phyloP scores from a whole-genome alignment of 2,888 invertebrate genomes.

The Yponomeuta malinellus region DNA sequence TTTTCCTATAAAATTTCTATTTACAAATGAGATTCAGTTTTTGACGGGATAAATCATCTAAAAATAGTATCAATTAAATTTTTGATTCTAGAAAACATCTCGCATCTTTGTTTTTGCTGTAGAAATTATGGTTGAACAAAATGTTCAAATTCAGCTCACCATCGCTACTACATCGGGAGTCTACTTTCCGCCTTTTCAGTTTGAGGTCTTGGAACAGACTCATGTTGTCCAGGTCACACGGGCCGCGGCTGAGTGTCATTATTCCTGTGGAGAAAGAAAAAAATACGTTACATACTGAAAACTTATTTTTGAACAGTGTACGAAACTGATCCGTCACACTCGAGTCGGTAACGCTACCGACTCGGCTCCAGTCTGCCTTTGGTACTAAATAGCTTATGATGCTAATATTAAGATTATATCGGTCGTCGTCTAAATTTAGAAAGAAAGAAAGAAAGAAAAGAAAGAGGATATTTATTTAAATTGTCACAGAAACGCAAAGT shows the following conservation, averaged over 20 bases:
- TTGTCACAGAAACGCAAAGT: too few species aligned
- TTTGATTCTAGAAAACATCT: too few species aligned
- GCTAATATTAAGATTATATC: too few species aligned
- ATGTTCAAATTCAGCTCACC: constrained; percentile 75
- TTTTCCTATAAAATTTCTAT: not conserved
- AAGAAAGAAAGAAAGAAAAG: too few species aligned
- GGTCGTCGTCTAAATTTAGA: too few species aligned
- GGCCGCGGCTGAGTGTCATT: constrained; percentile 98
- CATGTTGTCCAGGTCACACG: constrained; percentile 98
- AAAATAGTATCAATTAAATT: not conserved
- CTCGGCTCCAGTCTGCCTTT: too few species aligned
- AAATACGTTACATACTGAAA: constrained; percentile 17
- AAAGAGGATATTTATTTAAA: too few species aligned
- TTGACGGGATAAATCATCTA: not conserved
- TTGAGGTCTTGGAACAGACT: constrained; percentile 99
- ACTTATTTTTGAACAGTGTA: too few species aligned
- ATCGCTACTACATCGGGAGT: constrained; percentile 97
- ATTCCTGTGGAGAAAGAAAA: constrained; percentile 81
- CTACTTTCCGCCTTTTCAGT: constrained; percentile 97
- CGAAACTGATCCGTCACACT: too few species aligned
- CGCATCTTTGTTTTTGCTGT: too few species aligned
- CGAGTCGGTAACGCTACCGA: too few species aligned
- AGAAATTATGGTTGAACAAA: not conserved
- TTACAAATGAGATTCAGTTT: not conserved
- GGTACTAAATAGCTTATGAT: too few species aligned